Evolutionary conservation across 2,113 vertebrate species (phyloP), one percentile per base, ranked within the genome.

Genomic region (Neolamprologus ventralis): DNA sequence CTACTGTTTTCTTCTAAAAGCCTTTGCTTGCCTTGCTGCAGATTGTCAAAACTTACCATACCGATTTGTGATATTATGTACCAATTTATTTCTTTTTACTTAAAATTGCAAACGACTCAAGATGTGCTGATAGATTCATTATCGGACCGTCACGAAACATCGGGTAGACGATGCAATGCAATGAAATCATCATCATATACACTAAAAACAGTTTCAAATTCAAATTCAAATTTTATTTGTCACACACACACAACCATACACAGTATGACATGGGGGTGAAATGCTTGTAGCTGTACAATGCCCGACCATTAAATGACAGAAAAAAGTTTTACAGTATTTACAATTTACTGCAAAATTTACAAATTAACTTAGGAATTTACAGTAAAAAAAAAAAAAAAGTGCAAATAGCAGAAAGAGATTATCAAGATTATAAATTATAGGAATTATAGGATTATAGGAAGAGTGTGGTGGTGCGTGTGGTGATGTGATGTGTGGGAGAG

Each of bases 401-500:
- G 28, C 28, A 28, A 28, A 28, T 1, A 28, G 28, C 28, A 28
- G 28, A 28, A 1, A 4, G 26, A 28, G 28, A 28, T 28, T 5
- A 28, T 28, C 0, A 28, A 28, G 28, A 28, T 28, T 28, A 28
- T 28, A 28, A 31, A 2, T 31, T 31, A 31, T 31, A 31, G 31
- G 31, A 31, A 31, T n/a, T n/a, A n/a, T n/a, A n/a, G n/a, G n/a
- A 7, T 31, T 31, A 31, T 31, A 31, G 28, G 28, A 31, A 31
- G 0, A 0, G 31, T 31, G 31, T 31, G 7, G 31, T 31, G 6
- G 31, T 31, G 31, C 31, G 7, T 31, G 31, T 7, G 7, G 31
- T 31, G 31, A 31, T 31, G 31, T 31, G 31, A 31, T 31, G 31
- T 31, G 31, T 31, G 31, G 6, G 31, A 7, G 31, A 7, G 31